Percentiles rank a stretch among this genome's conserved stretches.
These are phyloP conservation scores for Xiphorhynchus elegans DNA, from an alignment of 2,113 vertebrate genomes.

Conservation along the genomic window DNA sequence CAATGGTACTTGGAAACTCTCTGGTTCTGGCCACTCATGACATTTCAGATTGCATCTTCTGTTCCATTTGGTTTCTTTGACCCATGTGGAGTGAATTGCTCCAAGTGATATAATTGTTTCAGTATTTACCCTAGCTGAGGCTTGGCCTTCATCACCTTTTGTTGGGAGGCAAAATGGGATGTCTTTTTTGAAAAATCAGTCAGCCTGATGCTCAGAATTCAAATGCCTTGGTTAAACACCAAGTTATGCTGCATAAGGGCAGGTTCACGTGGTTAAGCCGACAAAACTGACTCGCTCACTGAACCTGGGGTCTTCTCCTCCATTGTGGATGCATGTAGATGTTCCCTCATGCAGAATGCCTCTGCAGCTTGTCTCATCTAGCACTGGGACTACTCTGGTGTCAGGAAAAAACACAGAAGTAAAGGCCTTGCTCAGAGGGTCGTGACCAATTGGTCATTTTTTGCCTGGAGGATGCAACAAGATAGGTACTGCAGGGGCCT, in stretches of 20 bases:
- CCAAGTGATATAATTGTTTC: neutral
- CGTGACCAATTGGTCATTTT: rapidly evolving
- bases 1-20: neutral
- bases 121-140: neutral
- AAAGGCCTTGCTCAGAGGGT: neutral
- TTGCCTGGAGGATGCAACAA: neutral
- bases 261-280: neutral
- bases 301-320: neutral
- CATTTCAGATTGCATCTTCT: neutral
- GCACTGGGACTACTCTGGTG: neutral
- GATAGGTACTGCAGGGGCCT: neutral
- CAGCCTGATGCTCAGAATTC: neutral
- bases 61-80: neutral
- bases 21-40: neutral
- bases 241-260: neutral
- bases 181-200: neutral
- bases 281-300: neutral
- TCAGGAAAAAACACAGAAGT: neutral
- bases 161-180: neutral
- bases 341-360: neutral
- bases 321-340: rapidly evolving
- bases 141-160: neutral
- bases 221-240: neutral
- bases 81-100: neutral
- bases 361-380: neutral